Evolutionary conservation across 2,113 vertebrate genomes (phyloP).

Genomic region (Spheniscus mendiculus): DNA sequence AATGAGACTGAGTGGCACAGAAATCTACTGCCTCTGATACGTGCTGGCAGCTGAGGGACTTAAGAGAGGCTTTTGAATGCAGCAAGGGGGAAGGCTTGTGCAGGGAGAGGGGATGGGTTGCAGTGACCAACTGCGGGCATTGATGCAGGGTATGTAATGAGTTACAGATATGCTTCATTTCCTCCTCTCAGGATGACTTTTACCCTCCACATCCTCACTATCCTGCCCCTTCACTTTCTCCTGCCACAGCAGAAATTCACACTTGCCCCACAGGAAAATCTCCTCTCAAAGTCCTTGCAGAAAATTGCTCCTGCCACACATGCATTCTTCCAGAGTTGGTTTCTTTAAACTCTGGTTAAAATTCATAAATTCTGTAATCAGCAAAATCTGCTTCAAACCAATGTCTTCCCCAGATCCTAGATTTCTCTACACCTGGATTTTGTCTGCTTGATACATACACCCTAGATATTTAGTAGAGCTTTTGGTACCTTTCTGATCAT

Average conservation of each 20-base stretch:
- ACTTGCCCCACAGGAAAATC: background rate
- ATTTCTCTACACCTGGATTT: background rate
- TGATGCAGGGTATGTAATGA: background rate
- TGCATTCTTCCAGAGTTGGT: background rate
- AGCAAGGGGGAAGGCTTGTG: background rate
- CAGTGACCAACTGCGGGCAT: background rate
- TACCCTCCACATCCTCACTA: background rate
- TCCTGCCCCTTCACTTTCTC: background rate
- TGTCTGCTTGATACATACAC: background rate
- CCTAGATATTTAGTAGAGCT: background rate
- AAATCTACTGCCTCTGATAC: background rate
- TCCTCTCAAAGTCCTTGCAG: background rate
- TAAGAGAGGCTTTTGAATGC: background rate
- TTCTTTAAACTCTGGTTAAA: background rate
- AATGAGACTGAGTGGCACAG: background rate
- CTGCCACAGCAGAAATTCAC: background rate
- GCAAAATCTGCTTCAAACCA: background rate
- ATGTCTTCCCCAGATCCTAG: background rate
- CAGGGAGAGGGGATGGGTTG: background rate
- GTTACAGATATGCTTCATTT: background rate
- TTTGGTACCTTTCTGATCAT: background rate
- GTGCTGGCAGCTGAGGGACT: constrained; percentile 6
- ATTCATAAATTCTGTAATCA: background rate
- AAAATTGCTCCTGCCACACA: background rate
- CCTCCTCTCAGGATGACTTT: background rate